Base-by-base conservation (phyloP, 2,113 vertebrate species). In the Spea bombifrons region DNA sequence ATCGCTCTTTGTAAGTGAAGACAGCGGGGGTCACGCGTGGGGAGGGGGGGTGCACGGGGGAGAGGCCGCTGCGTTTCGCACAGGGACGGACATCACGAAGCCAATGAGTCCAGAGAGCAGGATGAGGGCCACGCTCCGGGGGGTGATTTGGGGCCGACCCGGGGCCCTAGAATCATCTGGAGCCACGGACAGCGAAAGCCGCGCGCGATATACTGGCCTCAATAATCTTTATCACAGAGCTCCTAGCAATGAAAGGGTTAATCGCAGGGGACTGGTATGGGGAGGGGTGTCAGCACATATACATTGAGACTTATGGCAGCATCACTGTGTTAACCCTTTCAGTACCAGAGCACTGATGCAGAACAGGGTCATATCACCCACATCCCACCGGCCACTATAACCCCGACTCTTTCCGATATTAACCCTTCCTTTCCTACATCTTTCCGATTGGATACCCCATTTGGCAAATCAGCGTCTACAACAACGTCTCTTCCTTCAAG, bases 231-330 rank as follows among this genome's bases (percentile, higher is more conserved):
- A 9, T 63, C 71, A 47, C 8, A 13, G 15, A 61, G 46, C 72
- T 17, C 8, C 4, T 46, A 30, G n/a, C 72, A 74, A 10, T 50
- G 16, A 15, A 15, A 65, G 7, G 61, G 73, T 75, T 66, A 75
- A 74, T 61, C 45, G 44, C 55, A 59, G 3, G 12, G 8, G 55
- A 12, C 15, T 59, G 1, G 55, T 2, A 3, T 9, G 55, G 10
- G 55, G 10, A 12, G 4, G 10, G 55, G 55, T 8, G 55, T 30
- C 30, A 30, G 30, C 30, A 30, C 30, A 30, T 30, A 30, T 30
- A 30, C 30, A 30, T 30, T 30, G 30, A 30, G 30, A 30, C 1
- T 30, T 30, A 2, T 30, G 30, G 30, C 30, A 30, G 17, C 61
- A 64, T 7, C 30, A 12, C 55, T 59, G 8, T 13, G 55, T 59